A percentile compares a stretch with the other conserved stretches of the same genome.
Conservation (phyloP, 2,797 vertebrate genomes). For the Pogonophryne albipinna region DNA sequence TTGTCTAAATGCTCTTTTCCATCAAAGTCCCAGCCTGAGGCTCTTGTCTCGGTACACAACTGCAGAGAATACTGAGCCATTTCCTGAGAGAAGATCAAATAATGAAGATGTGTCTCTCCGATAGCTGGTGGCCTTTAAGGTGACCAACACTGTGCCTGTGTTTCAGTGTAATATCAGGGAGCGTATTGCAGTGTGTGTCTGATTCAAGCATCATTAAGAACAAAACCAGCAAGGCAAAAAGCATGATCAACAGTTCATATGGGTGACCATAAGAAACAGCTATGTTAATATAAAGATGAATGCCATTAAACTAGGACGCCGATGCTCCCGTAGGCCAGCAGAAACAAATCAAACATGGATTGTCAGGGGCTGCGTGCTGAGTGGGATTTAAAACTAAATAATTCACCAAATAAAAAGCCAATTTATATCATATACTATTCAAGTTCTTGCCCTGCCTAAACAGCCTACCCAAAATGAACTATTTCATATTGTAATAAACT, state of each 20-base stretch:
- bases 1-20: constrained; percentile 57
- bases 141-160: constrained; percentile 34
- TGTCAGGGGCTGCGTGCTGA: constrained; percentile 7
- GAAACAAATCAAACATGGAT: constrained; percentile 18
- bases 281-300: constrained; percentile 27
- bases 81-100: constrained; percentile 68
- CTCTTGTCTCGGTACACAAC: constrained; percentile 43
- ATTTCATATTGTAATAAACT: constrained; percentile 4
- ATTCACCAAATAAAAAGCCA: neutral
- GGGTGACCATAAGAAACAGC: constrained; percentile 29
- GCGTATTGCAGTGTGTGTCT: constrained; percentile 8
- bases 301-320: neutral
- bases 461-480: neutral
- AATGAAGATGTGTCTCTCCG: constrained; percentile 59
- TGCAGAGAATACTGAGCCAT: constrained; percentile 54
- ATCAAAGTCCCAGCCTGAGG: constrained; percentile 56
- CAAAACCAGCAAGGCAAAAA: constrained; percentile 10
- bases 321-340: constrained; percentile 8
- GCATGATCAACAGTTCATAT: neutral
- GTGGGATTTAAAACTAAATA: neutral
- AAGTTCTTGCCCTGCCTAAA: neutral
- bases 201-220: constrained; percentile 35
- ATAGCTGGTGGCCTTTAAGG: constrained; percentile 52
- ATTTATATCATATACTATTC: neutral
- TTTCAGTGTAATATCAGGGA: constrained; percentile 28